Evolutionary conservation across 2,888 invertebrate species (phyloP).

Genomic region (Eupithecia dodoneata): DNA sequence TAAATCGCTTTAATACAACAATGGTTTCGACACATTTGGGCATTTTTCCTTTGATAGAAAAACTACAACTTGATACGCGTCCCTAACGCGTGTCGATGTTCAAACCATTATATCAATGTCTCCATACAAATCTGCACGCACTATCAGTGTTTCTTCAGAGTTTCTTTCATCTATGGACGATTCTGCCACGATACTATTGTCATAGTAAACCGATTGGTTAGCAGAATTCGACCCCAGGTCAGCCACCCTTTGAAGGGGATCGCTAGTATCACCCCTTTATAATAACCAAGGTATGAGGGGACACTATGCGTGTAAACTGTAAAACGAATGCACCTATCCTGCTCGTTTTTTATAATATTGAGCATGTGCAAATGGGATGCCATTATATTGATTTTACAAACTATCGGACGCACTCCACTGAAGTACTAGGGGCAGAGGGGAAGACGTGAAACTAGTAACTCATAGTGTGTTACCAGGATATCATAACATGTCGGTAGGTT

Average conservation of each 20-base stretch:
- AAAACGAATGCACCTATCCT: constrained; percentile 1
- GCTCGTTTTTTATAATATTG: neutral
- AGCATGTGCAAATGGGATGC: neutral
- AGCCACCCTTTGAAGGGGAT: constrained; percentile 1
- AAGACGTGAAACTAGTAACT: constrained; percentile 11
- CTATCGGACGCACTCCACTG: neutral
- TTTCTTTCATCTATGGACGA: too few relatives aligned
- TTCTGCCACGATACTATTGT: too few relatives aligned
- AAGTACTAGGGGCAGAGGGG: constrained; percentile 3
- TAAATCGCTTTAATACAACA: too few relatives aligned
- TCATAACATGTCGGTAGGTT: neutral
- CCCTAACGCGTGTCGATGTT: too few relatives aligned
- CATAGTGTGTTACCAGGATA: constrained; percentile 11
- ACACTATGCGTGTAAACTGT: neutral
- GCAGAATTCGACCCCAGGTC: neutral
- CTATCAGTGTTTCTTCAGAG: too few relatives aligned
- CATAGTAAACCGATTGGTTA: too few relatives aligned
- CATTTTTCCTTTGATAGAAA: too few relatives aligned
- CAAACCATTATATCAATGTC: too few relatives aligned
- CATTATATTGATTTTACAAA: constrained; percentile 10
- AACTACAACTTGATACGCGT: too few relatives aligned
- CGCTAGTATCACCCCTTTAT: constrained; percentile 8
- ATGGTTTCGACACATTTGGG: too few relatives aligned
- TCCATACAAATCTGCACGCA: too few relatives aligned
- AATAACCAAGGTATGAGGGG: neutral